These are phyloP conservation scores for Aquatica leii DNA, from an alignment of 2,888 invertebrate genomes.

Conservation along the genomic window DNA sequence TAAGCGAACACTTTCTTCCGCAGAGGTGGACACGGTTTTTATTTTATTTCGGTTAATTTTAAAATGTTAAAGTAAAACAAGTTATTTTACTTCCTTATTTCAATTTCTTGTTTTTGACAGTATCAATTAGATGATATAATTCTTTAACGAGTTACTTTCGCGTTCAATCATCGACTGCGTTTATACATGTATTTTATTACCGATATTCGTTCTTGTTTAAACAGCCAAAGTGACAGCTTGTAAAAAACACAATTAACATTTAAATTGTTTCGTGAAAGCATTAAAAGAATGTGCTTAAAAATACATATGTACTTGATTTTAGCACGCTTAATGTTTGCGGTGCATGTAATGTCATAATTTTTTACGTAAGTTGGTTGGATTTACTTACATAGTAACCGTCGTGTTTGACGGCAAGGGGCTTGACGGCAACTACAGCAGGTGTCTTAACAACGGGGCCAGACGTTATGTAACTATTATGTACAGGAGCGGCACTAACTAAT, in stretches of 20 bases:
- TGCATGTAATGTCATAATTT: slow-evolving; percentile 31
- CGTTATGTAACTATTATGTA: slow-evolving; percentile 22
- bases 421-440: slow-evolving; percentile 26
- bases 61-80: slow-evolving; percentile 1
- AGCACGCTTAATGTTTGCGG: slow-evolving; percentile 20
- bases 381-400: slow-evolving; percentile 41
- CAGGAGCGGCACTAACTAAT: slow-evolving; percentile 27
- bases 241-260: slow-evolving; percentile 22
- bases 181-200: neutral
- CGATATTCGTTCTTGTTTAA: neutral
- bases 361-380: slow-evolving; percentile 31
- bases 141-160: neutral
- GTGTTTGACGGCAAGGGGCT: slow-evolving; percentile 35
- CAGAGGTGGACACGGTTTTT: neutral
- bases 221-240: neutral
- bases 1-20: no score
- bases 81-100: slow-evolving; percentile 5
- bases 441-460: slow-evolving; percentile 31
- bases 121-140: slow-evolving; percentile 12
- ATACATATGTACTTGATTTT: slow-evolving; percentile 15
- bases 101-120: slow-evolving; percentile 8
- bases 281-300: slow-evolving; percentile 9
- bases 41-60: neutral
- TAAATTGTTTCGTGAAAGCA: slow-evolving; percentile 17
- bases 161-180: neutral